A percentile compares a stretch with the other conserved stretches of the same genome.
Evolutionary conservation across 2,888 invertebrate species (phyloP).

Genomic region (Cartodere bifasciata): DNA sequence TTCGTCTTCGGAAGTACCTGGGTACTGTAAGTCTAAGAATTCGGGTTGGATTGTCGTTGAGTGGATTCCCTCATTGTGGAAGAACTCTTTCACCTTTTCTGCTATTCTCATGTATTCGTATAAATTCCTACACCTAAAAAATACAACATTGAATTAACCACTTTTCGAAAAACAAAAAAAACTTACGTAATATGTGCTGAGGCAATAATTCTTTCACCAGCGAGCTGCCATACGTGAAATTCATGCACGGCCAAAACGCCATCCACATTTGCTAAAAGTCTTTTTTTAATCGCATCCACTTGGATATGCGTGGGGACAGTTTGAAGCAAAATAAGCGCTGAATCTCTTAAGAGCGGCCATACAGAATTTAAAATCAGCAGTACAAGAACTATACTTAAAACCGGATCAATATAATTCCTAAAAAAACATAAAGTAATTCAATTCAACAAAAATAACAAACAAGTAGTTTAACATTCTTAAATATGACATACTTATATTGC

Average conservation of each 20-base stretch:
- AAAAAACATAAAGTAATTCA: neutral
- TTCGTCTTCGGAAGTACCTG: conserved; percentile 32
- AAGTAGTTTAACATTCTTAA: too few relatives aligned
- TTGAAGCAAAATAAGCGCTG: conserved; percentile 88
- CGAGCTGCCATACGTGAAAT: conserved; percentile 97
- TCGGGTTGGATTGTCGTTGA: conserved; percentile 98
- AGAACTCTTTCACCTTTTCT: conserved; percentile 91
- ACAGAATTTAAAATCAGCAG: conserved; percentile 76
- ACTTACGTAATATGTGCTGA: conserved; percentile 84
- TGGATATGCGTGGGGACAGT: conserved; percentile 98
- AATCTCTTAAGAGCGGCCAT: conserved; percentile 86
- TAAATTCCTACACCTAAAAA: conserved; percentile 70
- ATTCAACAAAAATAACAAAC: neutral
- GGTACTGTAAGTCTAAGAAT: conserved; percentile 68
- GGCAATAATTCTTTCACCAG: conserved; percentile 92
- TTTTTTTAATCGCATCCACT: conserved; percentile 81
- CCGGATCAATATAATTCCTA: conserved; percentile 83
- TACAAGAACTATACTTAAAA: conserved; percentile 80
- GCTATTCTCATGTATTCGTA: conserved; percentile 96
- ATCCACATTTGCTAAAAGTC: conserved; percentile 78
- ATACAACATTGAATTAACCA: neutral
- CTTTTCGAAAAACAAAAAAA: neutral
- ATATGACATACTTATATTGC: conserved; percentile 60
- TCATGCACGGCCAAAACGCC: conserved; percentile 94
- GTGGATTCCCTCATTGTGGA: conserved; percentile 97